Conservation (phyloP, 1,140 invertebrate species). For the Coptotermes formosanus region DNA sequence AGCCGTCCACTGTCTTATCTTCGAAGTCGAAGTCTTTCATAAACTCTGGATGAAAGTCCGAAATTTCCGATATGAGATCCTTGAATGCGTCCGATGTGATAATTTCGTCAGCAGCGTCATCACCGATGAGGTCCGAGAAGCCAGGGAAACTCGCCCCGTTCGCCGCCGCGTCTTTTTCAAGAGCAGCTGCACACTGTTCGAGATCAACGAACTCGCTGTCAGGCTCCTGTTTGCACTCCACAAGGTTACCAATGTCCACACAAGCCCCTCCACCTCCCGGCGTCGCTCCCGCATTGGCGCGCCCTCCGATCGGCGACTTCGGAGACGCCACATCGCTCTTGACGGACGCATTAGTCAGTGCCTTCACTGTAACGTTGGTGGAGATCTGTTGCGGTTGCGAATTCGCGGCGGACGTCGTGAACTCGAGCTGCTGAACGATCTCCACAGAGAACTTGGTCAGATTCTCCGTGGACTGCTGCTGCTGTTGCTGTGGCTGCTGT, state of each 20-base stretch:
- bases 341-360: conserved; percentile 77
- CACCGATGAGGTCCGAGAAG: conserved; percentile 75
- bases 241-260: conserved; percentile 57
- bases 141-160: conserved; percentile 70
- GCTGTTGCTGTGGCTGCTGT: conserved; percentile 2
- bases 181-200: conserved; percentile 72
- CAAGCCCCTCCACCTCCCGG: conserved; percentile 39
- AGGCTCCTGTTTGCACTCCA: conserved; percentile 83
- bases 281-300: conserved; percentile 50
- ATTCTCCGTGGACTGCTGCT: conserved; percentile 42
- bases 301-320: conserved; percentile 43
- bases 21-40: conserved; percentile 81
- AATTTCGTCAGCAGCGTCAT: conserved; percentile 78
- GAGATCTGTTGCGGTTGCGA: conserved; percentile 86
- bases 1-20: conserved; percentile 52
- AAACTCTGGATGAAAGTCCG: conserved; percentile 76
- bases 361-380: conserved; percentile 89
- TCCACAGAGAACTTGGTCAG: conserved; percentile 84
- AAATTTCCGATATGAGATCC: conserved; percentile 84
- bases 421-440: conserved; percentile 86
- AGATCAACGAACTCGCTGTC: conserved; percentile 76
- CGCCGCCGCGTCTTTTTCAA: conserved; percentile 75
- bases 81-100: conserved; percentile 80
- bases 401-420: conserved; percentile 77
- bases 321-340: conserved; percentile 62